Conservation (phyloP, 2,113 vertebrate genomes). For the Emydocephalus ijimae region DNA sequence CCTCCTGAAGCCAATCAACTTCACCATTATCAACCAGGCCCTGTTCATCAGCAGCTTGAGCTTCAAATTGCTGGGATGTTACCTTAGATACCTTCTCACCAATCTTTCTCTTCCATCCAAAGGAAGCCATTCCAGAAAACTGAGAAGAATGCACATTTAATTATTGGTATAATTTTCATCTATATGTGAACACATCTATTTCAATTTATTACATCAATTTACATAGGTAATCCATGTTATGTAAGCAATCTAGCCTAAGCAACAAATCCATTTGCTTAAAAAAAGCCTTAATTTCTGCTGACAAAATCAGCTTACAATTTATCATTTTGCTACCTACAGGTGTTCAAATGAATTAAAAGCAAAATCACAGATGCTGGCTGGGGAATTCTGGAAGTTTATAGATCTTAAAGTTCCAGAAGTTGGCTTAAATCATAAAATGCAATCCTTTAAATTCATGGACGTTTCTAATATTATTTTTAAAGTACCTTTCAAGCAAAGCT, state of each 20-base stretch:
- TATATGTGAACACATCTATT: accelerated
- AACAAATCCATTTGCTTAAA: neutral
- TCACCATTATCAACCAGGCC: conserved; percentile 58
- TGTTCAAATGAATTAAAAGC: neutral
- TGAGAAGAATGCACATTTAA: neutral
- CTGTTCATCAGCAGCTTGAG: conserved; percentile 73
- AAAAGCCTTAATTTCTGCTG: neutral
- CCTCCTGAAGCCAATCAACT: conserved; percentile 76
- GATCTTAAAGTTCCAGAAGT: neutral
- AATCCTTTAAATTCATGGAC: neutral
- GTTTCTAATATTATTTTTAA: neutral
- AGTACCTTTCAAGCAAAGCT: neutral
- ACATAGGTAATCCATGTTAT: neutral
- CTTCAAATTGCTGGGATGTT: conserved; percentile 85
- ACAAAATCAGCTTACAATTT: neutral
- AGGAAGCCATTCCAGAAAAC: conserved; percentile 84
- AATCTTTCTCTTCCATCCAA: conserved; percentile 93
- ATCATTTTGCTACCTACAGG: neutral
- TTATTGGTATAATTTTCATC: accelerated
- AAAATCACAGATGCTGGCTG: neutral
- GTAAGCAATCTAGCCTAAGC: accelerated
- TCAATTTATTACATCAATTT: neutral
- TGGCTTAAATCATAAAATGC: neutral
- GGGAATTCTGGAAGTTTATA: neutral
- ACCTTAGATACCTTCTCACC: conserved; percentile 91